Evolutionary conservation across 2,888 invertebrate species (phyloP).

Genomic region (Sepiola atlantica): DNA sequence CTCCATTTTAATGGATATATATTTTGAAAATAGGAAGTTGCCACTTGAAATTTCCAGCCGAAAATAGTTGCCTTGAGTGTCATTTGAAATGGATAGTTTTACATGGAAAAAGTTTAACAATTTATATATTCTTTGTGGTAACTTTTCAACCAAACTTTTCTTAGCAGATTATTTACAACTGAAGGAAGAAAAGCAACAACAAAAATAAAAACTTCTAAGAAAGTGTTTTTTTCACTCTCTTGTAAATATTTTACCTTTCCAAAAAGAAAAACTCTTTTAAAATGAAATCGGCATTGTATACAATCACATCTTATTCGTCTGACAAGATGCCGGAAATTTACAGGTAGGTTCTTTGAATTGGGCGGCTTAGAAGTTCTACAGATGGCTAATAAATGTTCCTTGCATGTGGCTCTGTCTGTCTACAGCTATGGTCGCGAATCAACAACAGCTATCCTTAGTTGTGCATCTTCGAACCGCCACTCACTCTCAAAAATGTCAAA

Average conservation of each 20-base stretch:
- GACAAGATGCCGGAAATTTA: conserved; percentile 8
- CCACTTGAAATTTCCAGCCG: no score
- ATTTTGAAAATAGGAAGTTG: no score
- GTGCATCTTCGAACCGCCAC: neutral
- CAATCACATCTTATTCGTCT: neutral
- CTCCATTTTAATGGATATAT: no score
- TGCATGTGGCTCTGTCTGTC: neutral
- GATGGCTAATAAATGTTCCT: neutral
- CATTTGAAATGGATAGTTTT: no score
- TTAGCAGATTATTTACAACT: neutral
- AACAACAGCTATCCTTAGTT: neutral
- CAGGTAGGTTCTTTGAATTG: neutral
- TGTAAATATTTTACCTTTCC: neutral
- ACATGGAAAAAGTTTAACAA: neutral
- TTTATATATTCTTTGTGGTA: neutral
- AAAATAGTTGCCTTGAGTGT: no score
- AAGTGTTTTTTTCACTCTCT: neutral
- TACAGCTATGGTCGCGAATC: neutral
- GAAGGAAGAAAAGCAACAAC: neutral
- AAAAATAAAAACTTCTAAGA: no score
- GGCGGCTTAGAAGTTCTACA: neutral
- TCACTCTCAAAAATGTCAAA: neutral
- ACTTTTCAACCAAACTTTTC: neutral
- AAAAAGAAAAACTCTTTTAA: neutral
- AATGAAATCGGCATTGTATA: neutral